These are phyloP conservation scores for Danio kyathit DNA, from an alignment of 2,797 vertebrate species.

Conservation along the genomic window DNA sequence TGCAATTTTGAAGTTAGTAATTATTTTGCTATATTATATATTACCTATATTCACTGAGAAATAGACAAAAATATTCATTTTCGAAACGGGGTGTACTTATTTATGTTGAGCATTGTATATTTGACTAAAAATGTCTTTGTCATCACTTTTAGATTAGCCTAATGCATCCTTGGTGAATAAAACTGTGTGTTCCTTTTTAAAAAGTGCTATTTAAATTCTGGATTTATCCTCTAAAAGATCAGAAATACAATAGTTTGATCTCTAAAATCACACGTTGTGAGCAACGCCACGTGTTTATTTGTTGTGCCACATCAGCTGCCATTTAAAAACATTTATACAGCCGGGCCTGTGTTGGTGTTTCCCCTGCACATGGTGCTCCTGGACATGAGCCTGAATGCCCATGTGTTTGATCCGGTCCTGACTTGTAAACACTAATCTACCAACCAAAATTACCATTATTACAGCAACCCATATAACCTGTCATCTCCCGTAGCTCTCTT, in stretches of 20 bases:
- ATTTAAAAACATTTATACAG: background rate
- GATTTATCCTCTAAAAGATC: too few relatives aligned
- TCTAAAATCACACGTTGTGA: background rate
- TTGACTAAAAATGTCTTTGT: too few relatives aligned
- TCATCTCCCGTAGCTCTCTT: background rate
- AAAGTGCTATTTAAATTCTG: too few relatives aligned
- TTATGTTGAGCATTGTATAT: too few relatives aligned
- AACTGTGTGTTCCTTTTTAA: too few relatives aligned
- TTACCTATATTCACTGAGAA: too few relatives aligned
- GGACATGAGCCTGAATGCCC: background rate
- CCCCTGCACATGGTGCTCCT: background rate
- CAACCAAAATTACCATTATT: constrained; percentile 28
- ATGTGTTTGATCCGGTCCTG: constrained; percentile 17
- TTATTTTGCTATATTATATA: too few relatives aligned
- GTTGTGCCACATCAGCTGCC: constrained; percentile 3
- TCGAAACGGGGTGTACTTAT: too few relatives aligned
- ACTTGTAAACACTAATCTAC: constrained; percentile 17
- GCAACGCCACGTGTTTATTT: background rate
- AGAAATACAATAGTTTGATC: background rate
- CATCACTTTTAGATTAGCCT: too few relatives aligned
- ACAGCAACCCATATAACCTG: constrained; percentile 1
- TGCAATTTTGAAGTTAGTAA: too few relatives aligned
- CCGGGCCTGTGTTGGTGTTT: constrained; percentile 2
- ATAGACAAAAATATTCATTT: too few relatives aligned
- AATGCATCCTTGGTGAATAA: too few relatives aligned